Evolutionary conservation across 2,888 invertebrate species (phyloP).

Genomic region (Idaea aversata): DNA sequence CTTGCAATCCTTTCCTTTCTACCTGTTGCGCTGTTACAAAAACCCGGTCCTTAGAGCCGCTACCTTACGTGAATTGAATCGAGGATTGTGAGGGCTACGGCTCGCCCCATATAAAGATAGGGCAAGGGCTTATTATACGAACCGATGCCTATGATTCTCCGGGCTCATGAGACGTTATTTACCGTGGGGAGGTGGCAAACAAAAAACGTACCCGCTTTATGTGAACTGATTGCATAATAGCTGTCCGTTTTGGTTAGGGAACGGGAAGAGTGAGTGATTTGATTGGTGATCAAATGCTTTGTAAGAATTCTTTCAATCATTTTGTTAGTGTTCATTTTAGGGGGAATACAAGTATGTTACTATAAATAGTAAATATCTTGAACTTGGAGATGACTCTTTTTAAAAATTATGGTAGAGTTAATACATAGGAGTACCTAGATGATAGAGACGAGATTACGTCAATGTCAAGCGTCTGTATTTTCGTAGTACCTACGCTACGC

Average conservation of each 20-base stretch:
- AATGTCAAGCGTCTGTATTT: neutral
- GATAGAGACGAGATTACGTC: neutral
- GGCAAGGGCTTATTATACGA: conserved; percentile 69
- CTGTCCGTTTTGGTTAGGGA: conserved; percentile 63
- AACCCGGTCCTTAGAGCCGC: conserved; percentile 80
- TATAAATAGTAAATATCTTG: neutral
- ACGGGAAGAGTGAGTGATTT: conserved; percentile 60
- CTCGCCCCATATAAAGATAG: conserved; percentile 79
- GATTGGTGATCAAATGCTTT: conserved; percentile 49
- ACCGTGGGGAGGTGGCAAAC: conserved; percentile 63
- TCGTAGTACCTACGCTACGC: neutral
- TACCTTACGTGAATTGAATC: conserved; percentile 79
- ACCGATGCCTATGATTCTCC: conserved; percentile 46
- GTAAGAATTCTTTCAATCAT: neutral
- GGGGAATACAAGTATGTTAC: neutral
- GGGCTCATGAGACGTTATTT: conserved; percentile 62
- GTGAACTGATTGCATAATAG: conserved; percentile 72
- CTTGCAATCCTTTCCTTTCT: conserved; percentile 80
- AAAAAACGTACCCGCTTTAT: conserved; percentile 61
- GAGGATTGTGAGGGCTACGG: conserved; percentile 76
- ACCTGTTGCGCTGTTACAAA: conserved; percentile 80
- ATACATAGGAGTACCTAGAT: neutral
- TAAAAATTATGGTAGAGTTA: too few relatives aligned
- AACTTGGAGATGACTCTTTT: neutral
- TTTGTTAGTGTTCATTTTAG: neutral